phyloP scores from a whole-genome alignment of 2,113 vertebrate genomes.

The Panthera uncia region DNA sequence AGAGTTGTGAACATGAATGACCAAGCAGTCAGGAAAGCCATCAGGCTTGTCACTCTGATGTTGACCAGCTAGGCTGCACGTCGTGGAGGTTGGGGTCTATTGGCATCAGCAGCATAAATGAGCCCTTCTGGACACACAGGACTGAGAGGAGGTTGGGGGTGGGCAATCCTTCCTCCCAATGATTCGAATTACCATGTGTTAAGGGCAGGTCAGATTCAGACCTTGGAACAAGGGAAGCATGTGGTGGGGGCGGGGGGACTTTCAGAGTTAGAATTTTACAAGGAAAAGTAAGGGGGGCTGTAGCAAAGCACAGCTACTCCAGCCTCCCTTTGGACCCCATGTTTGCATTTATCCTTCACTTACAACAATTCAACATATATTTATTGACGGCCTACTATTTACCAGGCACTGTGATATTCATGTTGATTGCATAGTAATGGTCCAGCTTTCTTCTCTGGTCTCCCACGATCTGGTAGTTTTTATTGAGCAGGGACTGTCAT shows the following conservation, averaged over 20 bases:
- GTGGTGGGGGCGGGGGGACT: too few species aligned
- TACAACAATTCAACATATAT: not conserved
- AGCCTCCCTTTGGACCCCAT: not conserved
- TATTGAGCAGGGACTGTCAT: not conserved
- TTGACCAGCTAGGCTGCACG: not conserved
- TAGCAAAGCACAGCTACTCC: not conserved
- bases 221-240: not conserved
- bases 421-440: not conserved
- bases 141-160: not conserved
- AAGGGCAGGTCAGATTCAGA: not conserved
- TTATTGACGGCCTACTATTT: not conserved
- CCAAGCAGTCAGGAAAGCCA: too few species aligned
- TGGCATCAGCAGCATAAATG: fast-evolving
- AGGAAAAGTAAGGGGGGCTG: not conserved
- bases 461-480: not conserved
- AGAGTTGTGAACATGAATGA: not conserved
- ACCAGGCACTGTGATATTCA: not conserved
- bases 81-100: not conserved
- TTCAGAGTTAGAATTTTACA: not conserved
- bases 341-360: not conserved
- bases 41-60: not conserved
- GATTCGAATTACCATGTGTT: not conserved
- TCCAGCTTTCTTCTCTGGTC: not conserved
- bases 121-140: not conserved
- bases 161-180: not conserved